Conservation (phyloP, 2,113 vertebrate genomes). For the Perca schrenkii region DNA sequence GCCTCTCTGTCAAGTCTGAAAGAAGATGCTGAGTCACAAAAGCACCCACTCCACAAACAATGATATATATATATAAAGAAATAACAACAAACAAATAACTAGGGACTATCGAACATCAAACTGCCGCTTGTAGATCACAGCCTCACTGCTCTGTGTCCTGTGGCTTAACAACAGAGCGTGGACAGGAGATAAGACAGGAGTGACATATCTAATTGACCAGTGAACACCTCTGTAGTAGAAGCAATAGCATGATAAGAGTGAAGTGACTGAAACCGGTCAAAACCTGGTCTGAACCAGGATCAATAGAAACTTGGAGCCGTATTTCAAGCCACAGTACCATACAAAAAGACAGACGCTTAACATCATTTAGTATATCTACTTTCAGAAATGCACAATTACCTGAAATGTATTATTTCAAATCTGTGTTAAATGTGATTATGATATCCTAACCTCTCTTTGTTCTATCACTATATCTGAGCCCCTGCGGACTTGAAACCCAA, state of each 20-base stretch:
- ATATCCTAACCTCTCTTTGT: background rate
- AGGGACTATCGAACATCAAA: background rate
- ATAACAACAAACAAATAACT: background rate
- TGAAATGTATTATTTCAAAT: background rate
- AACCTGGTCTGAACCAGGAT: background rate
- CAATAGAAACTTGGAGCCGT: background rate
- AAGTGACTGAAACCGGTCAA: background rate
- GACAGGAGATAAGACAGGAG: background rate
- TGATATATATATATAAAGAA: background rate
- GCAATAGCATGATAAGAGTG: background rate
- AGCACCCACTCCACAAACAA: background rate
- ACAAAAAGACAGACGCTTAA: background rate
- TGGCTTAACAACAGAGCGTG: slow-evolving; percentile 10
- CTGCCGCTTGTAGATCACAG: slow-evolving; percentile 11
- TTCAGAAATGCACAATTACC: background rate
- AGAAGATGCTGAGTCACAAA: slow-evolving; percentile 6
- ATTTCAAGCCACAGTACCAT: background rate
- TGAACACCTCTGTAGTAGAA: background rate
- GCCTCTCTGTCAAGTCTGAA: slow-evolving; percentile 14
- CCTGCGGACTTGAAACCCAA: background rate
- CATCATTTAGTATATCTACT: background rate
- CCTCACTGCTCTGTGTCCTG: slow-evolving; percentile 19
- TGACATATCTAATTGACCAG: slow-evolving; percentile 3
- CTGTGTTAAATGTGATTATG: background rate
- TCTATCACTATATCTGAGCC: background rate